These are phyloP conservation scores for Pipistrellus kuhlii DNA, from an alignment of 2,797 vertebrate species.

Conservation along the genomic window DNA sequence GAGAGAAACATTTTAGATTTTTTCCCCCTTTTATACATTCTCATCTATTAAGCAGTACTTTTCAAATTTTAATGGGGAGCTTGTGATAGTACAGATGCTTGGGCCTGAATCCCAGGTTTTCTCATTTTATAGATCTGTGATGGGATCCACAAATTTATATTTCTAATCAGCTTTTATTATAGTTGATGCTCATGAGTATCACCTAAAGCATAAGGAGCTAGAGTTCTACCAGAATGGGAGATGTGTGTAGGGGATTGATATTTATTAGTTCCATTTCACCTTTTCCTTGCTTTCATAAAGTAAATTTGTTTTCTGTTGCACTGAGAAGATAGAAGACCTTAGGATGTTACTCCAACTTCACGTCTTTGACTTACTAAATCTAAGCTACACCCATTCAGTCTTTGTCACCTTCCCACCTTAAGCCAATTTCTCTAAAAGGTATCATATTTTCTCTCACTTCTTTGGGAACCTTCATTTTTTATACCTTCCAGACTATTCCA, in stretches of 20 bases:
- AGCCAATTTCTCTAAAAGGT: not conserved
- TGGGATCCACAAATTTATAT: not conserved
- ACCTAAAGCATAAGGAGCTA: not conserved
- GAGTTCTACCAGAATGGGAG: not conserved
- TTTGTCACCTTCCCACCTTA: not conserved
- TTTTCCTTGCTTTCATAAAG: not conserved
- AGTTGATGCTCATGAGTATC: not conserved
- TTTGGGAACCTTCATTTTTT: slow-evolving; percentile 1
- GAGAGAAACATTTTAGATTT: not conserved
- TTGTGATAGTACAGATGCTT: not conserved
- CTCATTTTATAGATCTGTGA: not conserved
- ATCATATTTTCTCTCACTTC: not conserved
- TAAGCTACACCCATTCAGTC: not conserved
- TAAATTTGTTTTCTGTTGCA: not conserved
- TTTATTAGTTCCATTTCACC: not conserved
- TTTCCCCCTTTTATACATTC: not conserved
- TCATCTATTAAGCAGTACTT: not conserved
- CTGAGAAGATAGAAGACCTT: not conserved
- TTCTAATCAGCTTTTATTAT: not conserved
- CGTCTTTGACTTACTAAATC: not conserved
- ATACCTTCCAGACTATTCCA: not conserved
- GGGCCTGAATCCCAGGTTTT: not conserved
- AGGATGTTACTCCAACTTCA: not conserved
- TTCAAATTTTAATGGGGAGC: not conserved
- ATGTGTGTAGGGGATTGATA: not conserved